Base-by-base conservation (phyloP, 2,888 invertebrate genomes). In the Diarsia brunnea region DNA sequence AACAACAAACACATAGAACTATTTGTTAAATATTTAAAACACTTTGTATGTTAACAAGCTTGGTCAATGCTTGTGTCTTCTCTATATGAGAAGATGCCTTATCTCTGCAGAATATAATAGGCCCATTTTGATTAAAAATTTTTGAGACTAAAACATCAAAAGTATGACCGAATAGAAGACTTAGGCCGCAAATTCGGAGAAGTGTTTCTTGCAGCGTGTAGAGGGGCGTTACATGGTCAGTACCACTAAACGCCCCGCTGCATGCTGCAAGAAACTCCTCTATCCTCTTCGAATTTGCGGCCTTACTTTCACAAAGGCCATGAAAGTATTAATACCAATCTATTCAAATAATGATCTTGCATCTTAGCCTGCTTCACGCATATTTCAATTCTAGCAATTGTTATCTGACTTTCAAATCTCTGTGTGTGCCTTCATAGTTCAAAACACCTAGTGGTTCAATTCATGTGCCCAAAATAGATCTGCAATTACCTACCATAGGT, bases 81-180 rank as follows among this genome's bases (percentile, higher is more conserved):
- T 45, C 19, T 67, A 27, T 16, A 49, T 0, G 4, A 78, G 43
- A 75, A 51, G 16, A 55, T 27, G 1, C 14, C 10, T 19, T 51
- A 31, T 10, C 21, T 24, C 11, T 4, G 1, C 0, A 61, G 14
- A 53, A 27, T 12, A n/a, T 31, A 61, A 27, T 38, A 53, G 27
- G 58, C 27, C 27, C 27, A 63, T 70, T 49, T 49, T 51, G n/a
- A 55, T 61, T 31, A 53, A 21, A 69, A 61, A 45, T 2, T 58
- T 67, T 47, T 45, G 24, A 21, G 38, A 55, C n/a, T 14, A n/a
- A 19, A 38, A 49, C 27, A 51, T 60, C 21, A 61, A 4, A 70
- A 61, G 47, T 71, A 63, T 71, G 53, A 43, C 76, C 55, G 55
- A 14, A 49, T 49, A 14, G 27, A 79, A 43, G n/a, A n/a, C n/a